Evolutionary conservation across 2,888 invertebrate genomes (phyloP).

Genomic region (Hirtodrosophila confusa): DNA sequence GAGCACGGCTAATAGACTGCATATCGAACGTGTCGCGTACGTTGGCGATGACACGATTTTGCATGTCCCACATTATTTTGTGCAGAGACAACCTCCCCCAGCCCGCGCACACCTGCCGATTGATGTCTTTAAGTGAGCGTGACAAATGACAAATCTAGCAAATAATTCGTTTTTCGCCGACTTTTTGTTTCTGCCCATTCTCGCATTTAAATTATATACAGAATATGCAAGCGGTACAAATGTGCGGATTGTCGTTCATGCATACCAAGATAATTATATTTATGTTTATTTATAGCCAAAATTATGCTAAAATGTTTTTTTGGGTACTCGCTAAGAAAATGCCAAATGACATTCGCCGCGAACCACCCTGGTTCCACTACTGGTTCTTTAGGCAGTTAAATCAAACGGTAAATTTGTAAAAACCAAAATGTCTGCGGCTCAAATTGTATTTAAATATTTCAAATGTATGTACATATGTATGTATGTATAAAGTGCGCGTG

Average conservation of each 20-base stretch:
- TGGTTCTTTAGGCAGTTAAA: constrained; percentile 6
- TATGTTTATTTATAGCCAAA: not conserved
- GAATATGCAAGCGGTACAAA: constrained; percentile 36
- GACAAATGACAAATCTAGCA: constrained; percentile 75
- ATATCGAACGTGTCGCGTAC: constrained; percentile 34
- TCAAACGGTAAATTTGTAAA: constrained; percentile 26
- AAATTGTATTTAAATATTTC: constrained; percentile 22
- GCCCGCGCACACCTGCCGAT: constrained; percentile 64
- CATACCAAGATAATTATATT: not conserved
- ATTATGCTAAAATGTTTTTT: constrained; percentile 5
- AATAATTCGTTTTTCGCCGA: constrained; percentile 60
- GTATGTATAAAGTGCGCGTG: constrained; percentile 10
- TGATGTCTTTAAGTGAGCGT: constrained; percentile 80
- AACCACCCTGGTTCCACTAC: not conserved
- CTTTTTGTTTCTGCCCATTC: constrained; percentile 27
- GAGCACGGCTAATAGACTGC: constrained; percentile 7
- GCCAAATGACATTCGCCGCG: constrained; percentile 19
- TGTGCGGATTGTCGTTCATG: not conserved
- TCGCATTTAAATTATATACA: constrained; percentile 61
- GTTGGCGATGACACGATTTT: constrained; percentile 56
- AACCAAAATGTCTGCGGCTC: constrained; percentile 11
- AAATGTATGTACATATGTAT: too few species aligned
- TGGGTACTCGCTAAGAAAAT: not conserved
- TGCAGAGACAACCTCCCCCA: constrained; percentile 8
- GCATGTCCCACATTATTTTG: constrained; percentile 52